Conservation (phyloP, 2,888 invertebrate species). For the Drosophila anceps region DNA sequence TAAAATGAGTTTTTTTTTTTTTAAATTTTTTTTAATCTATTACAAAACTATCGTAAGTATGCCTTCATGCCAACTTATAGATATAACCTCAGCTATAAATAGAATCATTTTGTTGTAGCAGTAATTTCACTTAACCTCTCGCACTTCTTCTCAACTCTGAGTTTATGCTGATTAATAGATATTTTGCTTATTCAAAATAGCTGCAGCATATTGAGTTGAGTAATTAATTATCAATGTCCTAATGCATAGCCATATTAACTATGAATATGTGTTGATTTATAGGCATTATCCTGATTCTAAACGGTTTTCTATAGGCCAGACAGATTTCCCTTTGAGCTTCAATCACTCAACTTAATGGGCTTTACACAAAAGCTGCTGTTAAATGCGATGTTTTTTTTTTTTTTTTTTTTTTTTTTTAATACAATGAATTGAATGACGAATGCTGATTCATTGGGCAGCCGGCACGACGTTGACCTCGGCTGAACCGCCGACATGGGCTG, state of each 20-base stretch:
- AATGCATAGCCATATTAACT: not conserved
- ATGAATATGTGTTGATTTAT: conserved; percentile 3
- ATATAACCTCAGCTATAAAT: not conserved
- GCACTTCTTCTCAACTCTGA: not conserved
- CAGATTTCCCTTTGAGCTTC: conserved; percentile 15
- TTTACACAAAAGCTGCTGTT: conserved; percentile 58
- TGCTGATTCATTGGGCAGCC: conserved; percentile 68
- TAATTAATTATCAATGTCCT: conserved; percentile 1
- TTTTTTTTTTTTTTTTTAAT: conserved; percentile 10
- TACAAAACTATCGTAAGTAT: not conserved
- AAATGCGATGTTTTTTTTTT: conserved; percentile 48
- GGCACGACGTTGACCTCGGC: conserved; percentile 12
- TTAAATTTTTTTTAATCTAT: not conserved
- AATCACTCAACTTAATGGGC: conserved; percentile 49
- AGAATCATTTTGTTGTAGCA: not conserved
- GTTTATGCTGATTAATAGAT: not conserved
- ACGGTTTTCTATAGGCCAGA: conserved; percentile 5
- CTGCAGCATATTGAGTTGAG: not conserved
- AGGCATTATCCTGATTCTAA: conserved; percentile 8
- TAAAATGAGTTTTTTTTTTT: not conserved
- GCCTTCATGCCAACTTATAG: too few relatives aligned
- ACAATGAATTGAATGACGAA: conserved; percentile 69
- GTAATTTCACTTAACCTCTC: too few relatives aligned
- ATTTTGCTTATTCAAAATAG: not conserved
- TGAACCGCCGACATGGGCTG: conserved; percentile 16